phyloP scores from a whole-genome alignment of 2,888 invertebrate species.

The Dasypogon diadema region DNA sequence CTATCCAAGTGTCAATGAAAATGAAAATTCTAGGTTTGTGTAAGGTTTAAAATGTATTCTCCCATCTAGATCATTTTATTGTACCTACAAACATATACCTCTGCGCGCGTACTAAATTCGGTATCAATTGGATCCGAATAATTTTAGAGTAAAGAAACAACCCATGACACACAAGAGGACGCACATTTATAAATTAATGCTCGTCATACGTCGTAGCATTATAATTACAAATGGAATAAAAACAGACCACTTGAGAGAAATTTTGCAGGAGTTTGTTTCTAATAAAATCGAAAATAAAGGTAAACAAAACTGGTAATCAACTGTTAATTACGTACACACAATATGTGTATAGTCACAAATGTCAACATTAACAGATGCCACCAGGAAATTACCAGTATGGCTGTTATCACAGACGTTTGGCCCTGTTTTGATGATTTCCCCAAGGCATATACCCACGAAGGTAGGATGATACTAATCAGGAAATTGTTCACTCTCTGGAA shows the following conservation, averaged over 20 bases:
- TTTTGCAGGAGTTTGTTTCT: conserved; percentile 5
- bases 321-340: conserved; percentile 17
- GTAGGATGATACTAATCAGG: conserved; percentile 43
- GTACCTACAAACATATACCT: too few species aligned
- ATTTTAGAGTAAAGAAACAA: too few species aligned
- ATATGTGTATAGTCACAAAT: conserved; percentile 9
- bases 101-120: too few species aligned
- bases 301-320: conserved; percentile 34
- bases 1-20: too few species aligned
- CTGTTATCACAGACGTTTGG: conserved; percentile 37
- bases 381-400: conserved; percentile 16
- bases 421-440: conserved; percentile 41
- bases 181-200: too few species aligned
- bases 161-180: too few species aligned
- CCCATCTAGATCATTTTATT: too few species aligned
- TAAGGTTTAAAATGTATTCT: too few species aligned
- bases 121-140: too few species aligned
- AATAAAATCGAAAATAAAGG: conserved; percentile 45
- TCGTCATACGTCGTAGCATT: too few species aligned
- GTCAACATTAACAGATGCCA: conserved; percentile 44
- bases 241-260: background rate
- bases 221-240: too few species aligned
- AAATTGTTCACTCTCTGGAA: conserved; percentile 45
- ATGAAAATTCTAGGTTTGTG: too few species aligned
- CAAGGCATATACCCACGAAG: conserved; percentile 37